phyloP scores from a whole-genome alignment of 2,113 vertebrate species.

The Eurystomus gularis region DNA sequence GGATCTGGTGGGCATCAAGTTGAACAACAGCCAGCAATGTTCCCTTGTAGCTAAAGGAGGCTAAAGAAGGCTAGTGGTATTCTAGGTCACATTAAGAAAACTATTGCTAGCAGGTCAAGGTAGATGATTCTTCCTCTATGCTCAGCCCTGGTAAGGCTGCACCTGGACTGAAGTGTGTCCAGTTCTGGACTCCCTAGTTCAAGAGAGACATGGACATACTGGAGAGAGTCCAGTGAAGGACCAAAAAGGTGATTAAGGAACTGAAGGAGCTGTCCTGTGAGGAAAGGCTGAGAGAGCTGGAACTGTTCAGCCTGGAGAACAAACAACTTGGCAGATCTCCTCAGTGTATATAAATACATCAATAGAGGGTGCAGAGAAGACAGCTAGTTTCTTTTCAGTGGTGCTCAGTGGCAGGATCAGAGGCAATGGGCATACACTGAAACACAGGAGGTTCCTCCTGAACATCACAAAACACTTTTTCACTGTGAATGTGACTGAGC shows the following conservation, averaged over 20 bases:
- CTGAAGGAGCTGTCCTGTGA: fast-evolving
- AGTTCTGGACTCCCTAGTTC: background rate
- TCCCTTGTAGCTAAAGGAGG: background rate
- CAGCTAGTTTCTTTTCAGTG: background rate
- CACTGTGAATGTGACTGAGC: background rate
- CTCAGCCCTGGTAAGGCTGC: background rate
- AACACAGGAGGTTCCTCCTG: background rate
- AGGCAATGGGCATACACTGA: background rate
- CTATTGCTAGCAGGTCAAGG: background rate
- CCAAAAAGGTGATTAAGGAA: background rate
- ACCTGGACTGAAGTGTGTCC: background rate
- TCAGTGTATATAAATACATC: background rate
- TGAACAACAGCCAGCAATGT: background rate
- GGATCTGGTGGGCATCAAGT: background rate
- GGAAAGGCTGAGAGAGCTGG: background rate
- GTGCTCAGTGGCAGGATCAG: background rate
- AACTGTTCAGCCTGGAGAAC: background rate
- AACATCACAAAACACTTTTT: background rate
- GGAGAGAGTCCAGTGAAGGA: background rate
- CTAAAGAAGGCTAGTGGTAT: background rate
- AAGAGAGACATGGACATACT: background rate
- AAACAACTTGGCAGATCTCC: background rate
- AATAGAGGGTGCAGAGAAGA: background rate
- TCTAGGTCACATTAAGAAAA: background rate
- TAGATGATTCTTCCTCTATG: background rate